Conservation (phyloP, 2,797 vertebrate genomes). For the Semotilus atromaculatus region DNA sequence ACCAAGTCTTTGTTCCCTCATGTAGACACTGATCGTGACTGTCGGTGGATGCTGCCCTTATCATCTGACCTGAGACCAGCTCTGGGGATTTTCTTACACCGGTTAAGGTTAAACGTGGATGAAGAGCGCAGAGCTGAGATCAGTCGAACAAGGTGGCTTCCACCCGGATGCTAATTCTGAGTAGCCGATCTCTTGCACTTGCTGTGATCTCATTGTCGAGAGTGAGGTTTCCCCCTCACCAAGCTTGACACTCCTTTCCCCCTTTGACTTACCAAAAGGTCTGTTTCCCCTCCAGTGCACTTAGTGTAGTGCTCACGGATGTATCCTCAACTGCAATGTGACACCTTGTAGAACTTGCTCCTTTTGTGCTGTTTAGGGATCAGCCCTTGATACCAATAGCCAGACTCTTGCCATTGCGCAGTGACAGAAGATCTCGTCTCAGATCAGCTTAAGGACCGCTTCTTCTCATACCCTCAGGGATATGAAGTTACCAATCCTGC, state of each 20-base stretch:
- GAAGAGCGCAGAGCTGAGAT: constrained; percentile 33
- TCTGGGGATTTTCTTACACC: constrained; percentile 34
- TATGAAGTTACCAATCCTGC: constrained; percentile 62
- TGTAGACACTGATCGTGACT: constrained; percentile 43
- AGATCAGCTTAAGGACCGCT: constrained; percentile 43
- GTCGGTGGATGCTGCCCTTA: constrained; percentile 29
- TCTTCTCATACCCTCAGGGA: constrained; percentile 51
- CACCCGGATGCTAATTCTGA: constrained; percentile 16
- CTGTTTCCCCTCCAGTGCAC: constrained; percentile 31
- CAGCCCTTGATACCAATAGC: constrained; percentile 38
- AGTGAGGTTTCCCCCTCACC: constrained; percentile 33
- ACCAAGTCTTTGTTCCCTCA: constrained; percentile 55
- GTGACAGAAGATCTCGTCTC: constrained; percentile 34
- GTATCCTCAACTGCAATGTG: constrained; percentile 48
- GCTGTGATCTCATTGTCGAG: constrained; percentile 11
- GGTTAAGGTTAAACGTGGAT: constrained; percentile 17
- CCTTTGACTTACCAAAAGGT: constrained; percentile 28
- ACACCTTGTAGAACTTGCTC: constrained; percentile 40
- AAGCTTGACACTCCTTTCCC: constrained; percentile 30
- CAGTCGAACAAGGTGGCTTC: neutral
- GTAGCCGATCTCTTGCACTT: constrained; percentile 21
- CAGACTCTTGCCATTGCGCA: constrained; percentile 26
- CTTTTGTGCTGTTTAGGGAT: constrained; percentile 47
- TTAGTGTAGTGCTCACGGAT: constrained; percentile 41
- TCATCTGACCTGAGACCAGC: constrained; percentile 45